Evolutionary conservation across 2,888 invertebrate species (phyloP), one percentile per base, ranked within the genome.

Genomic region (Troides aeacus): DNA sequence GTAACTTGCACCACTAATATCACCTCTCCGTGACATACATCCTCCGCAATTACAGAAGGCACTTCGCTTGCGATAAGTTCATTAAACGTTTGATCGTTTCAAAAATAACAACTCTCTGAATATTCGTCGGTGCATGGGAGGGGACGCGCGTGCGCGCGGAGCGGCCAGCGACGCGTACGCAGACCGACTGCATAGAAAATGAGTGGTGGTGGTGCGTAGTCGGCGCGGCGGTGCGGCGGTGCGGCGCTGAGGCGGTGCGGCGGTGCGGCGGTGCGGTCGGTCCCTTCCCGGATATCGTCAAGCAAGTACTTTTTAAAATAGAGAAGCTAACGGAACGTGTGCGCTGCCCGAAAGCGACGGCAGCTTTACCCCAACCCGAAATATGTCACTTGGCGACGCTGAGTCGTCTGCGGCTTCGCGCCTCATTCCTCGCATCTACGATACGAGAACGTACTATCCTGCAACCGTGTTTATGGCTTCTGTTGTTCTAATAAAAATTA

Each of bases 261-360:
- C 62, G 61, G 56, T 50, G 66, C 70, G 69, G 62, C 50, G 66
- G 53, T 66, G 66, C 60, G 70, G 76, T 74, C 74, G 76, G 84
- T 84, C 92, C 91, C 92, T 92, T 91, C 87, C 91, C 91, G 90
- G 91, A 91, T 92, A 92, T 89, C 89, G 88, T 82, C 82, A 82
- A 86, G 83, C 85, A 88, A 89, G 89, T 88, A 86, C 87, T 88
- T 90, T 91, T 90, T 90, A 88, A 89, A 92, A 90, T 91, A 92
- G 89, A 90, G 91, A 89, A 90, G 85, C 88, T 86, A 90, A 89
- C 90, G 90, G 88, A 89, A 90, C 91, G 90, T 89, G 90, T 89
- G 85, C 85, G 86, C 88, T 80, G 90, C 84, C 90, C 89, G 89
- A 90, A 90, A 90, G 91, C 90, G 86, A 87, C 90, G 85, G 83